Evolutionary conservation across 2,797 vertebrate genomes (phyloP).

Genomic region (Rhinatrema bivittatum): DNA sequence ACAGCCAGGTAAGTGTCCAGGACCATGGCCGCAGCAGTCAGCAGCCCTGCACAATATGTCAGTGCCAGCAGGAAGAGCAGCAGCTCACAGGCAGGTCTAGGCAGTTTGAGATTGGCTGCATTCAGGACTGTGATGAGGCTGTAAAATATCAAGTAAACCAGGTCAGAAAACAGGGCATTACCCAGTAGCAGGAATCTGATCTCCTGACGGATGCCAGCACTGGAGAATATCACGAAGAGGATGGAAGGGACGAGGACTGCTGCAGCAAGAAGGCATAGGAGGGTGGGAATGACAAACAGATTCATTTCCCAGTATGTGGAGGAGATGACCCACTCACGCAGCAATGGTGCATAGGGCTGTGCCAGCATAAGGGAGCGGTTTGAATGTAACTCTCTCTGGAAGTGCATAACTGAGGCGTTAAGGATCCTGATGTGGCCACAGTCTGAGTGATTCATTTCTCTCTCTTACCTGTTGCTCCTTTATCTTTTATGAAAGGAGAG

Average conservation of each 20-base stretch:
- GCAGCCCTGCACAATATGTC: slow-evolving; percentile 54
- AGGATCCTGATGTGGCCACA: slow-evolving; percentile 10
- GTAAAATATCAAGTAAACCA: slow-evolving; percentile 59
- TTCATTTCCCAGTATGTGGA: slow-evolving; percentile 31
- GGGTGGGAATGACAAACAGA: slow-evolving; percentile 53
- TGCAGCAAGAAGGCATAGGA: slow-evolving; percentile 47
- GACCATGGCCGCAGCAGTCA: slow-evolving; percentile 60
- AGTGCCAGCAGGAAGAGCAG: slow-evolving; percentile 51
- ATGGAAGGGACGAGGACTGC: slow-evolving; percentile 54
- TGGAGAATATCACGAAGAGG: slow-evolving; percentile 56
- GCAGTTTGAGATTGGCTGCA: slow-evolving; percentile 34
- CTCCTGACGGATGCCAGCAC: slow-evolving; percentile 48
- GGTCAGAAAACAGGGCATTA: slow-evolving; percentile 60
- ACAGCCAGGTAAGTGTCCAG: slow-evolving; percentile 62
- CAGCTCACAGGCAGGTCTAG: slow-evolving; percentile 45
- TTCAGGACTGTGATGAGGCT: slow-evolving; percentile 49
- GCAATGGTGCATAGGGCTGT: neutral
- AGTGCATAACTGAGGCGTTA: neutral
- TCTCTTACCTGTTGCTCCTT: neutral
- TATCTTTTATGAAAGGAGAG: neutral
- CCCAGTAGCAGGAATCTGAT: slow-evolving; percentile 66
- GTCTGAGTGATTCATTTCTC: slow-evolving; percentile 31
- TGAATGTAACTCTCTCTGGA: neutral
- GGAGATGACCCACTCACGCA: slow-evolving; percentile 25
- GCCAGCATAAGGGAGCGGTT: slow-evolving; percentile 27